These are phyloP conservation scores for Trisateles emortualis DNA, from an alignment of 2,888 invertebrate species.

Conservation along the genomic window DNA sequence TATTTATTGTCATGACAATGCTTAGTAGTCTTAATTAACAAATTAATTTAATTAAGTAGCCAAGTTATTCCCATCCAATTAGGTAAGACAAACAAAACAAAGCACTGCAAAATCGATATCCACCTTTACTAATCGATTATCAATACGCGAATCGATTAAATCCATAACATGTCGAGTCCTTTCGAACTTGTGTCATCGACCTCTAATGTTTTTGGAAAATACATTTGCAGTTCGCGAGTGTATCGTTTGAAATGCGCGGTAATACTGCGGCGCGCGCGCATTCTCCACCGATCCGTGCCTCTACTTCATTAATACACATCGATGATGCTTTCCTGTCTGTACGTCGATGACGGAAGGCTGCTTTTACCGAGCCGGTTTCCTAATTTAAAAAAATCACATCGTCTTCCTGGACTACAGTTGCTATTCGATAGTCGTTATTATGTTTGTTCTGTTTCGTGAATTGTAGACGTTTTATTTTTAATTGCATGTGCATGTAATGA, in stretches of 20 bases:
- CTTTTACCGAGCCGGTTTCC: constrained; percentile 83
- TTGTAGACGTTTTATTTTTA: constrained; percentile 35
- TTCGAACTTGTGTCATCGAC: constrained; percentile 63
- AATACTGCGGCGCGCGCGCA: constrained; percentile 75
- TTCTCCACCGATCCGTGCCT: constrained; percentile 67
- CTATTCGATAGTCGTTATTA: constrained; percentile 36
- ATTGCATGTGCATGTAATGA: constrained; percentile 36
- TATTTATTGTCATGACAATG: constrained; percentile 20
- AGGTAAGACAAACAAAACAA: constrained; percentile 37
- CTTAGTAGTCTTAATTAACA: constrained; percentile 5
- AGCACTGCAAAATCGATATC: constrained; percentile 44
- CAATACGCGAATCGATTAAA: constrained; percentile 46
- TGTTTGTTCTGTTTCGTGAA: constrained; percentile 36
- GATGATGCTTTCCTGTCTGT: constrained; percentile 80
- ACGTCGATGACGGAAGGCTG: constrained; percentile 80
- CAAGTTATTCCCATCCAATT: constrained; percentile 18
- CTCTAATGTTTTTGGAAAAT: constrained; percentile 56
- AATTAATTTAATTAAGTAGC: constrained; percentile 20
- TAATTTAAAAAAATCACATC: constrained; percentile 76
- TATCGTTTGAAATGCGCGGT: constrained; percentile 74
- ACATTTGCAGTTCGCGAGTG: constrained; percentile 65
- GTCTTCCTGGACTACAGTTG: constrained; percentile 46
- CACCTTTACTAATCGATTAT: constrained; percentile 49
- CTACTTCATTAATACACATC: constrained; percentile 81
- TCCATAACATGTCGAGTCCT: constrained; percentile 47